Evolutionary conservation across 2,797 vertebrate genomes (phyloP), one percentile per base, ranked within the genome.

Genomic region (Sebastes oblongus): DNA sequence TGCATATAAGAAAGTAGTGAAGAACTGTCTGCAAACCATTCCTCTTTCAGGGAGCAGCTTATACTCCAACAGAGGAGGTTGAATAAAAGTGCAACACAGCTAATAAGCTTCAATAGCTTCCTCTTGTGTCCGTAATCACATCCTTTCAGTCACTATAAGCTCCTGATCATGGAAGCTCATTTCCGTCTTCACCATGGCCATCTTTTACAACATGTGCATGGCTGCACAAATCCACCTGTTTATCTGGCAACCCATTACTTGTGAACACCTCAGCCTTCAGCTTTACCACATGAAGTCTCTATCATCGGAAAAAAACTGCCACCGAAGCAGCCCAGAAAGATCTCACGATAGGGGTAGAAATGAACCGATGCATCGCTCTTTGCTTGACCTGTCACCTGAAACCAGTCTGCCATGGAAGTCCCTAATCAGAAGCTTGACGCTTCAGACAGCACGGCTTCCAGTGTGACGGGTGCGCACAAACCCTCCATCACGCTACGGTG

Each of bases 321-420:
- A 66, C 24, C 56, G 6, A 59, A 30, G 24, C 52, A 36, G 55
- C 14, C 5, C 25, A 14, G 4, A 46, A 2, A 3, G 16, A 58
- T 73, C 3, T 64, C 56, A 59, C 22, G n/a, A 80, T 18, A 32
- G 1, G 1, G 20, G 46, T 12, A 22, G 34, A 59, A 30, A 74
- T n/a, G 25, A 69, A 20, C 16, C 20, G 18, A 36, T 16, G 24
- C 66, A 2, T 66, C 4, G 8, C 66, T 80, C 61, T 62, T 66
- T 30, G 50, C 61, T 68, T 72, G 61, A 78, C 46, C 75, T 62
- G 50, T 68, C 55, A 58, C 6, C 24, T 71, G 69, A 69, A 58
- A 65, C 66, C 60, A 58, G 60, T 50, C 68, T 60, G 64, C 32
- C 36, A 20, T 14, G 66, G 5, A 30, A 62, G 56, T 60, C 20